These are phyloP conservation scores for Sitophilus oryzae DNA, from an alignment of 1,140 invertebrate species.

Conservation along the genomic window DNA sequence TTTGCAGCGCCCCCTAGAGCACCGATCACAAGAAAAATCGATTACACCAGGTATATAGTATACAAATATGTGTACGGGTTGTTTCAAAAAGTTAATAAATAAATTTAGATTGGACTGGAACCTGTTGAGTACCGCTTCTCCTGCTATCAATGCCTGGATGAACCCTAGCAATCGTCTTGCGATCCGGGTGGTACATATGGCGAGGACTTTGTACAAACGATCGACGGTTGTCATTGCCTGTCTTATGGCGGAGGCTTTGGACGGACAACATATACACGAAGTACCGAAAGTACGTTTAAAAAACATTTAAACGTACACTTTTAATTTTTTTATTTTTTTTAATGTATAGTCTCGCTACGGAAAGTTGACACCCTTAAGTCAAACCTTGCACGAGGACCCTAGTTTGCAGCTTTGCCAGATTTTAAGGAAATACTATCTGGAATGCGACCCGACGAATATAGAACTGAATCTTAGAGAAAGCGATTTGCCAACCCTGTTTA, in stretches of 20 bases:
- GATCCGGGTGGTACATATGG: slow-evolving; percentile 72
- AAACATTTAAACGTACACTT: background rate
- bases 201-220: slow-evolving; percentile 66
- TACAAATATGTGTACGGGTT: background rate
- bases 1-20: slow-evolving; percentile 93
- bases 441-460: slow-evolving; percentile 66
- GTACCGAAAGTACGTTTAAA: slow-evolving; percentile 69
- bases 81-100: slow-evolving; percentile 2
- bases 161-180: slow-evolving; percentile 87
- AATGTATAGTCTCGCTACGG: slow-evolving; percentile 78
- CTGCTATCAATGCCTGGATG: slow-evolving; percentile 96
- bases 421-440: slow-evolving; percentile 76
- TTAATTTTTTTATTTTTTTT: slow-evolving; percentile 8
- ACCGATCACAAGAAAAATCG: slow-evolving; percentile 90
- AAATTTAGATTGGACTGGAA: slow-evolving; percentile 86
- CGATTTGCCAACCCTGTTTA: slow-evolving; percentile 80
- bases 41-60: slow-evolving; percentile 71
- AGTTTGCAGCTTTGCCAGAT: slow-evolving; percentile 90
- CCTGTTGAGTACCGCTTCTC: slow-evolving; percentile 88
- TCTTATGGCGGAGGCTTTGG: slow-evolving; percentile 90
- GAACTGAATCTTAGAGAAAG: slow-evolving; percentile 78
- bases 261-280: slow-evolving; percentile 75
- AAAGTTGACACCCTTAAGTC: slow-evolving; percentile 79
- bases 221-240: slow-evolving; percentile 86
- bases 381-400: slow-evolving; percentile 91